phyloP scores from a whole-genome alignment of 2,113 vertebrate genomes.

The Pseudolaguvia tuberculata region DNA sequence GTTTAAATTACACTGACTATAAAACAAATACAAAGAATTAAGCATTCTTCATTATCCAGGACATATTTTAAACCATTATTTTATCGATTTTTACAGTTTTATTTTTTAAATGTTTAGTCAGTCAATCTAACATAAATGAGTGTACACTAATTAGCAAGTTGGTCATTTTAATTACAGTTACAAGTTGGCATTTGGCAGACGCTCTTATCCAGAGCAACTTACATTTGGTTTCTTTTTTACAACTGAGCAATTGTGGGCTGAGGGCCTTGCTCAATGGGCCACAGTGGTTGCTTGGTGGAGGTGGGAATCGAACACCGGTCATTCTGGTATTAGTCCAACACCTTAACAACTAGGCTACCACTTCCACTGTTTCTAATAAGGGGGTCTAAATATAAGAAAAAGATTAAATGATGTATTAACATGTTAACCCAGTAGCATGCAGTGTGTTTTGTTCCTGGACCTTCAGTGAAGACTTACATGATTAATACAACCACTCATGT shows the following conservation, averaged over 20 bases:
- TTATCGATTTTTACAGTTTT: neutral
- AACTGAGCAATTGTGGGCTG: no score
- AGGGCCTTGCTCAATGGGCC: no score
- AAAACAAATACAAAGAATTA: neutral
- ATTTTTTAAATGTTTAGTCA: neutral
- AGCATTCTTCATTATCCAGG: neutral
- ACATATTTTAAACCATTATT: neutral
- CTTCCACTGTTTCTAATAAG: neutral
- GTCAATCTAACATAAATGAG: neutral
- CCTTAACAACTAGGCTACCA: no score
- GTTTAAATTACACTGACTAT: slow-evolving; percentile 1
- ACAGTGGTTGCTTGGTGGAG: no score
- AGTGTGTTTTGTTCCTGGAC: no score
- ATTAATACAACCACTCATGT: no score
- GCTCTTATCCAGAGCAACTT: no score
- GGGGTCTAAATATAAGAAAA: neutral
- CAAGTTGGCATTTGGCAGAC: no score
- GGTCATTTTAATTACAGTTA: neutral
- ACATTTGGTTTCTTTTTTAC: no score
- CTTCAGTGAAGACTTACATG: no score
- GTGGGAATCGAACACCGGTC: no score
- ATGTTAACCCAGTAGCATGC: neutral
- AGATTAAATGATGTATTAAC: neutral
- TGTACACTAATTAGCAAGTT: neutral
- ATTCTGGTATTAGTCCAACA: no score